Base-by-base conservation (phyloP, 2,113 vertebrate genomes). In the Sorex fumeus region DNA sequence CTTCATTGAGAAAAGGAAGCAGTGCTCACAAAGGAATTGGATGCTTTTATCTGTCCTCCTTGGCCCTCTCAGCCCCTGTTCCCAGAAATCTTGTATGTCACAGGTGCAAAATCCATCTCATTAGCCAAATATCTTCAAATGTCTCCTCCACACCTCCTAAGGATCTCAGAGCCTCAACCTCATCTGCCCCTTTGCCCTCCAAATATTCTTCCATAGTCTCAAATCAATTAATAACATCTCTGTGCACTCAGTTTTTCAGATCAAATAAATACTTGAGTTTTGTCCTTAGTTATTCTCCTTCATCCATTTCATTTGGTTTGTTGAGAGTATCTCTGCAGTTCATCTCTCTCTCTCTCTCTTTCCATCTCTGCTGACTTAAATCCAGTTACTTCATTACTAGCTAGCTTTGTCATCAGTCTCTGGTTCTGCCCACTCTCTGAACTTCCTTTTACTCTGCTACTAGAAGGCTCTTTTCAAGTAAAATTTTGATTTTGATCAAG, bases 401-500 rank as follows among this genome's bases (percentile, higher is more conserved):
- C 30, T 4, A n/a, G 57, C 28, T 3, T 27, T 40, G 11, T 8
- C 62, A 0, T 11, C 40, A 3, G 13, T 66, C 40, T 84, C 67
- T 62, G 32, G 47, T 5, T 86, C 34, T 13, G 62, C 50, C 3
- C 12, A 2, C 45, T 91, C 28, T 36, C 32, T 53, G 40, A 18
- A 34, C 30, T 57, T 72, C 27, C 34, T 18, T 64, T 23, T 2
- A 30, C 19, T 8, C 27, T 81, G 30, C 69, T 53, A 10, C 40
- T 6, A 64, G 32, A 66, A 36, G 21, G 19, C n/a, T 27, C 43
- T 57, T 87, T 72, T 28, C 6, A 53, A 86, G 75, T 43, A 36
- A 23, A 32, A 57, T 23, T 94, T 81, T 86, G 40, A 57, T 77
- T 82, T 81, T 80, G 50, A 43, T 82, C 62, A 53, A 66, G 92